These are phyloP conservation scores for Cephus rjabovi DNA, from an alignment of 2,888 invertebrate genomes.

Conservation along the genomic window DNA sequence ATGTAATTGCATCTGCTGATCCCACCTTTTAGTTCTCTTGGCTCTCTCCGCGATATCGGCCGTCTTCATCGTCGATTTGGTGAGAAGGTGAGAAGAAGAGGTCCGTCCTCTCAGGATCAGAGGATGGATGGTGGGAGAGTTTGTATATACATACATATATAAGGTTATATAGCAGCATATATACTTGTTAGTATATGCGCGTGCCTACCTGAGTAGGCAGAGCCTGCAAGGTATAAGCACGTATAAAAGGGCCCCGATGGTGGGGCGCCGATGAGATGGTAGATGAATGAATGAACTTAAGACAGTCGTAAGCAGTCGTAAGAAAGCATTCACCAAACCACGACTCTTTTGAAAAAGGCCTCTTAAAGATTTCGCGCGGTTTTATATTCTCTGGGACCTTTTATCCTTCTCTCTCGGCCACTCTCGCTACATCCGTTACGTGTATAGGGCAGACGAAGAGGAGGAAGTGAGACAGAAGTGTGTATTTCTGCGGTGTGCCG, in stretches of 20 bases:
- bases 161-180: background rate
- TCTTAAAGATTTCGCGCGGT: background rate
- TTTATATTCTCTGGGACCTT: background rate
- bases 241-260: slow-evolving; percentile 32
- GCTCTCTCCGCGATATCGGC: background rate
- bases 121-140: background rate
- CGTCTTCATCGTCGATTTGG: slow-evolving; percentile 1
- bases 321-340: slow-evolving; percentile 58
- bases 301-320: slow-evolving; percentile 62
- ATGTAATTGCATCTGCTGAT: slow-evolving; percentile 29
- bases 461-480: background rate
- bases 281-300: slow-evolving; percentile 64
- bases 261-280: slow-evolving; percentile 24
- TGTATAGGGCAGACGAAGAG: background rate
- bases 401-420: background rate
- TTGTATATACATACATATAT: background rate
- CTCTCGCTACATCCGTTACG: background rate
- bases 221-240: slow-evolving; percentile 11
- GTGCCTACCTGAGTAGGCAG: slow-evolving; percentile 27
- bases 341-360: slow-evolving; percentile 31
- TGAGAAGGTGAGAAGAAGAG: background rate
- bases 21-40: slow-evolving; percentile 1
- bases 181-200: background rate
- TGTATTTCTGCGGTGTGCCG: background rate
- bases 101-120: slow-evolving; percentile 3